These are phyloP conservation scores for Terrapene triunguis DNA, from an alignment of 2,113 vertebrate species.

Conservation along the genomic window DNA sequence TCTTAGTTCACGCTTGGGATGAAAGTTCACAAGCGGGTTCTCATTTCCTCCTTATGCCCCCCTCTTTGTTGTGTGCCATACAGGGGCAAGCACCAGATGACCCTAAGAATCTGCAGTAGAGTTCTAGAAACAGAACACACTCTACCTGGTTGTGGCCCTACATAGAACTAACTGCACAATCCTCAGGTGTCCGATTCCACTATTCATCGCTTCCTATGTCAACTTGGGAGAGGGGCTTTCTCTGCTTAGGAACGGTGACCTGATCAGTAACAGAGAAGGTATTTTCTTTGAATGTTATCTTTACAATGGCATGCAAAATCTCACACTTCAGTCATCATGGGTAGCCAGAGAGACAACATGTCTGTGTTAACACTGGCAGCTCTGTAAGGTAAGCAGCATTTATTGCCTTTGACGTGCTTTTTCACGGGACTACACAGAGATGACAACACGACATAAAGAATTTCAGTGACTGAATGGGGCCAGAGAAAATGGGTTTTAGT, in stretches of 20 bases:
- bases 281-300: not conserved
- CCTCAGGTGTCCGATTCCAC: accelerated
- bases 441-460: not conserved
- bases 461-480: not conserved
- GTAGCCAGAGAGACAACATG: not conserved
- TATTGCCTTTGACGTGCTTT: not conserved
- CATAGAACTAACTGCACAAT: accelerated
- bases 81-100: not conserved
- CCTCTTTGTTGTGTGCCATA: not conserved
- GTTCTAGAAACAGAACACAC: not conserved
- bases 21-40: not conserved
- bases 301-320: not conserved
- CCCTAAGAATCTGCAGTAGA: not conserved
- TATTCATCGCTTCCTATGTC: not conserved
- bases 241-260: not conserved
- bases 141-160: not conserved
- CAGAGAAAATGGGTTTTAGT: not conserved
- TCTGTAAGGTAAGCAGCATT: not conserved
- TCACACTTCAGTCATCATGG: not conserved
- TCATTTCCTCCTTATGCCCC: not conserved
- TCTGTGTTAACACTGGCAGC: not conserved
- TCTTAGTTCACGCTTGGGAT: not conserved
- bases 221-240: not conserved
- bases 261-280: not conserved
- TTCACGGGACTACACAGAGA: not conserved